A percentile compares a stretch with the other conserved stretches of the same genome.
These are phyloP conservation scores for Trypoxylus dichotomus DNA, from an alignment of 1,140 invertebrate genomes.

Conservation along the genomic window DNA sequence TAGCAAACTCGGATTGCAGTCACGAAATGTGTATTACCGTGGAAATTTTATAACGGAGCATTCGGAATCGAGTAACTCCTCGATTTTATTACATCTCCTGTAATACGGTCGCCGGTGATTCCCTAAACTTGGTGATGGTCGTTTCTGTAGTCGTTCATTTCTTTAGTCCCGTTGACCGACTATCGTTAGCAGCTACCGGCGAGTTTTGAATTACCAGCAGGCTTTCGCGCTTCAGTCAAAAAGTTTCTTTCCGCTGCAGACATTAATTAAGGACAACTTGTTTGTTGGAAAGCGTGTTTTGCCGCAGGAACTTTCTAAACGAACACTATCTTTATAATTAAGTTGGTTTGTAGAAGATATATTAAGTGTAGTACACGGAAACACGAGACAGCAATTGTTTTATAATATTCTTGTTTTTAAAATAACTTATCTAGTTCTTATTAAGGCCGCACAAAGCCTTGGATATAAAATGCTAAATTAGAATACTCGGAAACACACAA, in stretches of 20 bases:
- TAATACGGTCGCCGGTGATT: neutral
- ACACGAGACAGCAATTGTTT: neutral
- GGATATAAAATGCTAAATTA: too few species aligned
- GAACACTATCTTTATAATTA: conserved; percentile 20
- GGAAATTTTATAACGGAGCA: neutral
- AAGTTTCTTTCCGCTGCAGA: neutral
- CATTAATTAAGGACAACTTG: conserved; percentile 14
- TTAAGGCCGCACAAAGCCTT: too few species aligned
- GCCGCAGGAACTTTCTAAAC: neutral
- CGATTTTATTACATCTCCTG: neutral
- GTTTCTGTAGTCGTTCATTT: neutral
- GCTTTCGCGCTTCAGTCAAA: neutral
- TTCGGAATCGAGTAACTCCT: neutral
- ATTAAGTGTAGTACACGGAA: neutral
- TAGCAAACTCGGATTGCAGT: conserved; percentile 10
- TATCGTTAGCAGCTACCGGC: neutral
- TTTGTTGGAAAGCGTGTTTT: conserved; percentile 1
- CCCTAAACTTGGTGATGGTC: neutral
- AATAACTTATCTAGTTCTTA: too few species aligned
- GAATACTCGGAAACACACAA: too few species aligned
- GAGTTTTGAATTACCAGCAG: neutral
- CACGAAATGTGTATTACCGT: conserved; percentile 7
- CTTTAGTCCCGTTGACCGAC: neutral
- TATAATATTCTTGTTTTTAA: too few species aligned
- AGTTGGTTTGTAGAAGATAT: neutral